Base-by-base conservation (phyloP, 2,888 invertebrate species). In the Sericinus montela region DNA sequence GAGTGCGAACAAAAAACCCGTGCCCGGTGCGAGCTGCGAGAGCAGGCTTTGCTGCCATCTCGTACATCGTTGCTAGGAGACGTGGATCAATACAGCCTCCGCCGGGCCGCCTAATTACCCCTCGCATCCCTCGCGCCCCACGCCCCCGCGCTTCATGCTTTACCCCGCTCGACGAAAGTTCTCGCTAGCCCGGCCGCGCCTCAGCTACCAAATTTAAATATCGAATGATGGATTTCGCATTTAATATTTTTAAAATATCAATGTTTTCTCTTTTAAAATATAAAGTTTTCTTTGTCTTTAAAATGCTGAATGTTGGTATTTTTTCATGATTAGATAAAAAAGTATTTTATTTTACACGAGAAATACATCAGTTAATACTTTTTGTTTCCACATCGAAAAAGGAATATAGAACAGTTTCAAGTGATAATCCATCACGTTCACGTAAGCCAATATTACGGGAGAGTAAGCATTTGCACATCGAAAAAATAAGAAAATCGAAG, bases 41-140 rank as follows among this genome's bases (percentile, higher is more conserved):
- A 70, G 75, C 69, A 67, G 75, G 75, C 74, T 69, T 76, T 75
- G 77, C 79, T 78, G 84, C 82, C 84, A 82, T 86, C 86, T 83
- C 85, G 65, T 75, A 73, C 80, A 87, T 29, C 44, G 50, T 87
- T 86, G 87, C 87, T 85, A 83, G 82, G 88, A 78, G 72, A 88
- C 87, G 78, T 72, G 54, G 87, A 87, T 87, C 87, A 80, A 87
- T 87, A 84, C 87, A 87, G 87, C 87, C 87, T 86, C 87, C 86
- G 82, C 85, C 86, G 81, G 87, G 85, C 80, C 81, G 80, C 87
- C 85, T 87, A 87, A 88, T 88, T 88, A 85, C 82, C 79, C 56
- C 54, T 51, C 56, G 50, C 53, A 43, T 25, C 56, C 55, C 62
- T 62, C 55, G 59, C 57, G 60, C 54, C 53, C 52, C 50, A 52